Evolutionary conservation across 2,888 invertebrate genomes (phyloP).

Genomic region (Eristalis tenax): DNA sequence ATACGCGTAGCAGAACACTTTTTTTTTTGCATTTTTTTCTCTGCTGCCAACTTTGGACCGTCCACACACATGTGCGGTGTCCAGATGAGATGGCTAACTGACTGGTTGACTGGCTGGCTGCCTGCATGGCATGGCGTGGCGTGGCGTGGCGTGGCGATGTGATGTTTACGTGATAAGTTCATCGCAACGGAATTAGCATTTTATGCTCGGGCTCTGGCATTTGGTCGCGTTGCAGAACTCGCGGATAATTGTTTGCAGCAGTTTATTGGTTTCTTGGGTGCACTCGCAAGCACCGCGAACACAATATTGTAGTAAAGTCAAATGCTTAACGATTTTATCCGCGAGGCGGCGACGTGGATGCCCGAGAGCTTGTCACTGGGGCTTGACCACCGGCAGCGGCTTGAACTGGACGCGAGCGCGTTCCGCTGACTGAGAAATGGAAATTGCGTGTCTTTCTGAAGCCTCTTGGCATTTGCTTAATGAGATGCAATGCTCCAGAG

Average conservation of each 20-base stretch:
- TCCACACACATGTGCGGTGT: conserved; percentile 52
- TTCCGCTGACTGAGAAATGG: conserved; percentile 16
- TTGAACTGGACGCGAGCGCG: not conserved
- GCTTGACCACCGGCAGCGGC: not conserved
- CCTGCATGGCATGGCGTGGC: conserved; percentile 8
- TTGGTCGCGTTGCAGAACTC: conserved; percentile 6
- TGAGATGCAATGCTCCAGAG: conserved; percentile 16
- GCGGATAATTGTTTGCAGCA: conserved; percentile 52
- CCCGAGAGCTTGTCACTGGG: not conserved
- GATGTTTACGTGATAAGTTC: conserved; percentile 67
- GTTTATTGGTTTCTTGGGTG: conserved; percentile 59
- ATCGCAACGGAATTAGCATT: conserved; percentile 65
- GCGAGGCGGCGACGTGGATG: not conserved
- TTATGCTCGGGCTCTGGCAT: conserved; percentile 29
- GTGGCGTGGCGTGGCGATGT: conserved; percentile 34
- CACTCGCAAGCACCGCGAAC: conserved; percentile 50
- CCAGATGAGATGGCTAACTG: conserved; percentile 58
- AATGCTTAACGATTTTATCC: conserved; percentile 43
- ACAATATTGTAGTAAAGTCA: conserved; percentile 53
- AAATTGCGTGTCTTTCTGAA: conserved; percentile 4
- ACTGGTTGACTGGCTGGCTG: not conserved
- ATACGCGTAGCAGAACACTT: conserved; percentile 11
- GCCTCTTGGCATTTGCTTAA: conserved; percentile 19
- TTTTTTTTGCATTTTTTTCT: not conserved
- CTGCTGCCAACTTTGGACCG: conserved; percentile 41